Evolutionary conservation across 1,140 invertebrate species (phyloP).

Genomic region (Trichoplusia ni): DNA sequence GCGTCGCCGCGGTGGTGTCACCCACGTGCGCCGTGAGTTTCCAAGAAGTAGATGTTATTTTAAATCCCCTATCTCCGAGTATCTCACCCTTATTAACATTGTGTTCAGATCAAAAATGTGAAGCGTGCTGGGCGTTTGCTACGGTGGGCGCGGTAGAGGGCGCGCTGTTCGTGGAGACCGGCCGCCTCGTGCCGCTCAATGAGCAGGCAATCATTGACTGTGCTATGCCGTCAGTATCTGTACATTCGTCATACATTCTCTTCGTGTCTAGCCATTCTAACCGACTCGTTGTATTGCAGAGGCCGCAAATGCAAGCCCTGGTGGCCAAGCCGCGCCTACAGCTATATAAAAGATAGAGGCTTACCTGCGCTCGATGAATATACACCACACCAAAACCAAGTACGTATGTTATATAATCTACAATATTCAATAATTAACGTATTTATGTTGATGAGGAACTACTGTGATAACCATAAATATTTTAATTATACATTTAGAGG

Average conservation of each 20-base stretch:
- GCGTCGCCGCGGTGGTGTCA: constrained; percentile 55
- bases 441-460: too few species aligned
- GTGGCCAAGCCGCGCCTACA: constrained; percentile 60
- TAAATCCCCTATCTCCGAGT: too few species aligned
- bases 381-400: constrained; percentile 38
- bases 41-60: too few species aligned
- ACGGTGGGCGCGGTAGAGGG: constrained; percentile 88
- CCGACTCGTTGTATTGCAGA: constrained; percentile 26
- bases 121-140: constrained; percentile 83
- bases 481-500: too few species aligned
- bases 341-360: constrained; percentile 53
- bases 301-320: constrained; percentile 53
- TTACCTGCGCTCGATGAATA: constrained; percentile 57
- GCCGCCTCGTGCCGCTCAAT: constrained; percentile 53
- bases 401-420: neutral
- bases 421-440: too few species aligned
- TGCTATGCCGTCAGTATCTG: constrained; percentile 47
- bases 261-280: neutral
- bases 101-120: constrained; percentile 53
- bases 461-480: too few species aligned
- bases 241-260: neutral
- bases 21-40: constrained; percentile 39
- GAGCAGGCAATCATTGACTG: constrained; percentile 65
- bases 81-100: too few species aligned
- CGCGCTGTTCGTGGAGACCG: constrained; percentile 74